Evolutionary conservation across 2,797 vertebrate species (phyloP).

Genomic region (Ptychadena robeensis): DNA sequence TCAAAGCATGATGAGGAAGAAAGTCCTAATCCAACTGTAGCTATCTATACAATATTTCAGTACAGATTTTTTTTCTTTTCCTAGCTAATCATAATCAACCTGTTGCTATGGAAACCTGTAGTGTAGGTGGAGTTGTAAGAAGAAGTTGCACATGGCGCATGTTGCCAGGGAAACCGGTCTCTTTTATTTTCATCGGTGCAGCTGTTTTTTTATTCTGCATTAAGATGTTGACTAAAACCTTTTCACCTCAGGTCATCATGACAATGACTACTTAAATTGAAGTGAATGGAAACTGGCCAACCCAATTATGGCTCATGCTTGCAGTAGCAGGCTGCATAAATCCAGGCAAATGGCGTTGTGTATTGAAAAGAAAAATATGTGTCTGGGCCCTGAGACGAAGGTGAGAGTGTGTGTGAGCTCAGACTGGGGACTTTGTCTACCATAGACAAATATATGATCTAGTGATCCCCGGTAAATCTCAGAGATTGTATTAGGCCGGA

Average conservation of each 20-base stretch:
- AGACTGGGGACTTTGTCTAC: background rate
- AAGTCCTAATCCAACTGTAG: constrained; percentile 19
- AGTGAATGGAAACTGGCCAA: background rate
- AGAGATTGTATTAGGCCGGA: too few species aligned
- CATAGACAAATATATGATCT: too few species aligned
- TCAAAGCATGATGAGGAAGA: background rate
- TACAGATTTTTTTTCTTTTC: constrained; percentile 11
- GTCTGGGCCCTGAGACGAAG: background rate
- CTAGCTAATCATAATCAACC: constrained; percentile 39
- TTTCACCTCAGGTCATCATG: constrained; percentile 28
- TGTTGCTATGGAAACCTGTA: constrained; percentile 50
- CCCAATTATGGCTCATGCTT: background rate
- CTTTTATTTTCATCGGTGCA: constrained; percentile 40
- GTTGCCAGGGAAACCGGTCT: constrained; percentile 51
- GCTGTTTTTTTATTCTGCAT: constrained; percentile 26
- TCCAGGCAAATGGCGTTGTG: background rate
- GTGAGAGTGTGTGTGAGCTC: background rate
- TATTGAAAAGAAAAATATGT: background rate
- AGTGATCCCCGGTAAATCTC: too few species aligned
- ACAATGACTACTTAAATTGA: constrained; percentile 1
- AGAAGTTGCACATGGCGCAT: constrained; percentile 47
- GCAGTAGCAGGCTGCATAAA: background rate
- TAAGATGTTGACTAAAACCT: constrained; percentile 32
- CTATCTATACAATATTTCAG: constrained; percentile 37
- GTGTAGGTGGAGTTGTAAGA: constrained; percentile 58